Conservation (phyloP, 2,888 invertebrate species). For the Agonopterix heracliana region DNA sequence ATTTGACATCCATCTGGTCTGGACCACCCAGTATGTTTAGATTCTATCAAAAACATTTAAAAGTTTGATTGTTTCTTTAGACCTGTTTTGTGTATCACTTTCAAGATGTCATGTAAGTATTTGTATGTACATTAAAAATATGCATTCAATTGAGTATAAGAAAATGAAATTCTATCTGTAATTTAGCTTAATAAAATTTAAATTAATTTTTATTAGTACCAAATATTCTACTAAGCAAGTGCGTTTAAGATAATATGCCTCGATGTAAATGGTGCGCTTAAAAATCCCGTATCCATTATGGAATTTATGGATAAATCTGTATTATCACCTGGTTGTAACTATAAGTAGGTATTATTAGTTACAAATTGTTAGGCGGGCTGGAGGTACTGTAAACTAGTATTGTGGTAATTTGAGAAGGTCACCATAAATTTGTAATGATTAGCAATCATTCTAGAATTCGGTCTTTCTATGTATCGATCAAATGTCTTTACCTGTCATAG, state of each 20-base stretch:
- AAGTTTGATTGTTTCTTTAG: neutral
- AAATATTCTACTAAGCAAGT: conserved; percentile 7
- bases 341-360: neutral
- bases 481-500: too few relatives aligned
- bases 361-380: neutral
- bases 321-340: neutral
- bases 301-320: neutral
- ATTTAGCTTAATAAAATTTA: conserved; percentile 6
- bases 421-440: too few relatives aligned
- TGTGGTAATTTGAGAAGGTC: too few relatives aligned
- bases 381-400: too few relatives aligned
- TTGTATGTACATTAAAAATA: neutral
- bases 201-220: conserved; percentile 9
- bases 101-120: conserved; percentile 10
- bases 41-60: too few relatives aligned
- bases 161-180: neutral
- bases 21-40: too few relatives aligned
- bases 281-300: neutral
- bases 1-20: too few relatives aligned
- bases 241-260: neutral
- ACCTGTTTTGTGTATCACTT: neutral
- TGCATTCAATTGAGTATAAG: neutral
- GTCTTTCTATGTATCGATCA: too few relatives aligned
- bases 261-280: conserved; percentile 2
- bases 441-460: too few relatives aligned